Evolutionary conservation across 2,113 vertebrate genomes (phyloP).

Genomic region (Hemiscyllium ocellatum): DNA sequence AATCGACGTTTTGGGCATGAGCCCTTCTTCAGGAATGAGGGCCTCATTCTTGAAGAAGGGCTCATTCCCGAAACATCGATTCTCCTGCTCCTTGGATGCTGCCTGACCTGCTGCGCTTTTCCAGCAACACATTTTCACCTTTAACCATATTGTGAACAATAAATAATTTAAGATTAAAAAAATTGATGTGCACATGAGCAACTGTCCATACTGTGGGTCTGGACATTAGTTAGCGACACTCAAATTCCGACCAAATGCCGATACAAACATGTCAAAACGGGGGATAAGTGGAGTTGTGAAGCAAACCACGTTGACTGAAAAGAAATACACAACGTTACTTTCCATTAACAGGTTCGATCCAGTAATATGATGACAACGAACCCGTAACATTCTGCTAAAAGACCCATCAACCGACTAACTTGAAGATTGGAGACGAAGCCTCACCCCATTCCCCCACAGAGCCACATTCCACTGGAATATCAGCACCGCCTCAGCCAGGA

Average conservation of each 20-base stretch:
- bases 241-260: background rate
- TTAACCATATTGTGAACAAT: background rate
- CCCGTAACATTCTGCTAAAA: background rate
- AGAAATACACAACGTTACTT: background rate
- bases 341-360: background rate
- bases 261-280: background rate
- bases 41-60: too few species aligned
- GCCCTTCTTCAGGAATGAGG: too few species aligned
- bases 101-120: too few species aligned
- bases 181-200: too few species aligned
- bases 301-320: background rate
- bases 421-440: background rate
- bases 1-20: too few species aligned
- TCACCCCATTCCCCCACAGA: background rate
- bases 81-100: too few species aligned
- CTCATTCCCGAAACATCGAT: too few species aligned
- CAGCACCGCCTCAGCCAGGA: slow-evolving; percentile 21
- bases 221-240: background rate
- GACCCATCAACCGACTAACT: background rate
- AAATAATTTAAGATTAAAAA: background rate
- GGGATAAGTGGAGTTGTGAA: background rate
- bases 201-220: background rate
- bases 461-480: slow-evolving; percentile 13
- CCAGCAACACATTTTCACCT: too few species aligned
- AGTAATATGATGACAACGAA: background rate